phyloP scores from a whole-genome alignment of 2,797 vertebrate species.

The Momotus momota region DNA sequence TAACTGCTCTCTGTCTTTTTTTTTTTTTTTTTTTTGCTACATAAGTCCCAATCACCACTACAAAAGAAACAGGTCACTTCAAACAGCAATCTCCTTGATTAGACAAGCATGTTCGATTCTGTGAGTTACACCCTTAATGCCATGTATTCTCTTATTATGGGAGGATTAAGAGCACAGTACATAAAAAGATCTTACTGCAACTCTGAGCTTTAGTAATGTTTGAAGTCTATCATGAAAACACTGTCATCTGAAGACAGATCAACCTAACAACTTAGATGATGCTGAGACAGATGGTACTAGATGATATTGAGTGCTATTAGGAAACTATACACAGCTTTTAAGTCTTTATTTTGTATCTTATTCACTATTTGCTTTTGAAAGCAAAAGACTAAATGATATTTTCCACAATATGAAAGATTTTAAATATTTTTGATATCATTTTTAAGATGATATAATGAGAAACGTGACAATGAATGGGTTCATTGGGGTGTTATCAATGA shows the following conservation, averaged over 20 bases:
- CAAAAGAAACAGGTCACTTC: neutral
- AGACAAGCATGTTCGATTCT: neutral
- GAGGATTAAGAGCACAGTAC: neutral
- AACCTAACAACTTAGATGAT: neutral
- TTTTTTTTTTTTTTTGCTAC: neutral
- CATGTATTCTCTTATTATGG: neutral
- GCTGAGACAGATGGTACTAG: constrained; percentile 19
- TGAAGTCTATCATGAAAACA: constrained; percentile 24
- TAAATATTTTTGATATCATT: neutral
- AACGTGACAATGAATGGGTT: neutral
- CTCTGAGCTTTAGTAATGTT: neutral
- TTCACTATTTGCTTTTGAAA: neutral
- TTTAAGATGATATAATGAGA: neutral
- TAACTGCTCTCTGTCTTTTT: neutral
- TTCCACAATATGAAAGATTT: neutral
- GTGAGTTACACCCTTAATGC: neutral
- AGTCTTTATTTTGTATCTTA: constrained; percentile 47
- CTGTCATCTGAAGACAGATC: constrained; percentile 37
- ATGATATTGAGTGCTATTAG: constrained; percentile 6
- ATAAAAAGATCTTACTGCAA: neutral
- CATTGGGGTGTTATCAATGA: rapidly evolving
- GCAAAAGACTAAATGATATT: neutral
- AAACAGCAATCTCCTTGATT: neutral
- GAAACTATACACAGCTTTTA: neutral
- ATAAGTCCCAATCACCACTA: neutral